A percentile compares a stretch with the other conserved stretches of the same genome.
Conservation (phyloP, 2,113 vertebrate species). For the Lethenteron camtschaticum region DNA sequence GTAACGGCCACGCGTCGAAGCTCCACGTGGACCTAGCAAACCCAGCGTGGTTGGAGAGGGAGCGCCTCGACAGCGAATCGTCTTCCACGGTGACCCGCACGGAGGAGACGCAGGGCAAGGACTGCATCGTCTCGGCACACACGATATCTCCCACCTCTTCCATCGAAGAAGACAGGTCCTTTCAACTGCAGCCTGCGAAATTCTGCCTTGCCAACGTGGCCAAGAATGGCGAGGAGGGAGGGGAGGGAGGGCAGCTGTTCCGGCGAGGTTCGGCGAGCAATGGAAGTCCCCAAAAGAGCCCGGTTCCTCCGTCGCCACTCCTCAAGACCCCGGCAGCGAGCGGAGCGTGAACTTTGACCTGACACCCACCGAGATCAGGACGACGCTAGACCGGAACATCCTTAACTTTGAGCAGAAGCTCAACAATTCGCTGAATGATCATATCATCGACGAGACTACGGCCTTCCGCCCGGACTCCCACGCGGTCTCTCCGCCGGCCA, state of each 20-base stretch:
- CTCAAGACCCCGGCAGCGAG: conserved; percentile 53
- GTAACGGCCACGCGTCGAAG: too few relatives aligned
- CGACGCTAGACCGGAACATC: neutral
- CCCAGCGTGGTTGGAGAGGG: too few relatives aligned
- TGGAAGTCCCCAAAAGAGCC: conserved; percentile 19
- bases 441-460: too few relatives aligned
- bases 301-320: conserved; percentile 33
- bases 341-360: conserved; percentile 47
- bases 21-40: too few relatives aligned
- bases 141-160: conserved; percentile 93
- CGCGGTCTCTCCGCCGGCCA: conserved; percentile 50
- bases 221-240: neutral
- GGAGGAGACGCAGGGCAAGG: conserved; percentile 62
- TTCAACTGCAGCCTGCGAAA: conserved; percentile 45
- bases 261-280: conserved; percentile 14
- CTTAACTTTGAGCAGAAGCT: too few relatives aligned
- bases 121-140: conserved; percentile 73
- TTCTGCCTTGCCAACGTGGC: neutral
- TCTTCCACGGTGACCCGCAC: conserved; percentile 16
- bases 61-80: too few relatives aligned
- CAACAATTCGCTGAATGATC: too few relatives aligned
- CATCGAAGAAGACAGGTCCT: conserved; percentile 82
- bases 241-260: neutral
- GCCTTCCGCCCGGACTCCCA: too few relatives aligned
- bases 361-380: conserved; percentile 35